These are phyloP conservation scores for Calliopum simillimum DNA, from an alignment of 2,888 invertebrate genomes.

Conservation along the genomic window DNA sequence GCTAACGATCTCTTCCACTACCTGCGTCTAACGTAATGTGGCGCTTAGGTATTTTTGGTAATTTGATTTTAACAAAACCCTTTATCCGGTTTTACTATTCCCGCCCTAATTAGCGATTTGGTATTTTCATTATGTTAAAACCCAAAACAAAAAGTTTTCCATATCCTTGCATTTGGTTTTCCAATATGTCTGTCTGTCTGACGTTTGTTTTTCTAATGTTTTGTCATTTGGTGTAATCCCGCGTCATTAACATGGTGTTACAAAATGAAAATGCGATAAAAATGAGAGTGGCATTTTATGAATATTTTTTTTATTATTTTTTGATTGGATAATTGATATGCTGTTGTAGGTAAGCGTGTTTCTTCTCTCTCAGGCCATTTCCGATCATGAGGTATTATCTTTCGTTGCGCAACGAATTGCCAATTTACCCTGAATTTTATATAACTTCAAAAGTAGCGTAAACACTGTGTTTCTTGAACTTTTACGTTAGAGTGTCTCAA, in stretches of 20 bases:
- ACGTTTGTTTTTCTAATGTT: constrained; percentile 15
- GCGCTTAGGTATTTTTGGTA: constrained; percentile 49
- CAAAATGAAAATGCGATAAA: too few relatives aligned
- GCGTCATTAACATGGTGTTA: constrained; percentile 39
- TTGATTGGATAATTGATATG: too few relatives aligned
- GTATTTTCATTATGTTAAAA: constrained; percentile 60
- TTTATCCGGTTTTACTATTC: constrained; percentile 53
- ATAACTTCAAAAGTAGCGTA: too few relatives aligned
- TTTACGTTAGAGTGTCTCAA: too few relatives aligned
- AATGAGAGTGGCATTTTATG: too few relatives aligned
- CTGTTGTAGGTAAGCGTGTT: too few relatives aligned
- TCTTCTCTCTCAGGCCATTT: too few relatives aligned
- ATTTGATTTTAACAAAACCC: constrained; percentile 47
- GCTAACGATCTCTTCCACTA: neutral
- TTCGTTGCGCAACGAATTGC: too few relatives aligned
- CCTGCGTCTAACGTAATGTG: constrained; percentile 25
- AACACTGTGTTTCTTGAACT: too few relatives aligned
- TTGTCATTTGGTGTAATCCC: constrained; percentile 37
- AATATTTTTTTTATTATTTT: too few relatives aligned
- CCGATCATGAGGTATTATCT: too few relatives aligned
- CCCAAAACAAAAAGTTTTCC: constrained; percentile 56
- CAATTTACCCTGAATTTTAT: too few relatives aligned
- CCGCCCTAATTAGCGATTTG: constrained; percentile 56
- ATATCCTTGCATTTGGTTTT: constrained; percentile 41
- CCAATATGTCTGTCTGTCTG: constrained; percentile 24